Base-by-base conservation (phyloP, 2,797 vertebrate genomes). In the Centroberyx gerrardi region DNA sequence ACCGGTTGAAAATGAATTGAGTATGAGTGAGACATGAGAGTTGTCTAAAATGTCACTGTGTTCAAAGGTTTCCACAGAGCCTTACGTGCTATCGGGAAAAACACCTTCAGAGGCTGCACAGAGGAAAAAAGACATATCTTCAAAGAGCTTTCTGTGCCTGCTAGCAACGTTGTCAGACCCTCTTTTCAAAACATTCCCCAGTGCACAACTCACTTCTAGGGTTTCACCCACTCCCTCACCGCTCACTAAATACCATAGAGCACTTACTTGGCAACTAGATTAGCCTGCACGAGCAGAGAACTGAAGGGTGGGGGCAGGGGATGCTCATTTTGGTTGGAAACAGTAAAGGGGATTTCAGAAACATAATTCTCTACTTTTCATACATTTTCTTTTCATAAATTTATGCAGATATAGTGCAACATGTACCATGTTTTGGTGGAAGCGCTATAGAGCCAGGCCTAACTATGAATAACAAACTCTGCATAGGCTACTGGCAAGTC, bases 31-130 rank as follows among this genome's bases (percentile, higher is more conserved):
- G 66, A 78, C 18, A 65, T 48, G 40, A 44, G 36, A 84, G 70
- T 70, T 76, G 55, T 74, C 65, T 60, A 69, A 54, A 63, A 78
- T 79, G 77, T 82, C 70, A 81, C 18, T 5, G 58, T 68, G 62
- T 80, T 86, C 68, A 87, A 86, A 86, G 74, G 76, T 78, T 83
- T 84, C 66, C 51, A 73, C 5, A 54, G 66, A 82, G 53, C 38
- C 46, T 70, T 38, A 4, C 60, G 29, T 53, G 62, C 68, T 69
- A 80, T 62, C 28, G 15, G 74, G 75, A 82, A 75, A 78, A 51
- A 63, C 60, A 74, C 68, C n/a, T 82, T 76, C 60, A 77, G 72
- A 74, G 48, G 60, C 52, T 72, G 56, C 18, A 67, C 3, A 3
- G 44, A 72, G 5, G 48, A 4, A 29, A 36, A 58, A 70, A 56